Base-by-base conservation (phyloP, 2,113 vertebrate species). In the Hippolais icterina region DNA sequence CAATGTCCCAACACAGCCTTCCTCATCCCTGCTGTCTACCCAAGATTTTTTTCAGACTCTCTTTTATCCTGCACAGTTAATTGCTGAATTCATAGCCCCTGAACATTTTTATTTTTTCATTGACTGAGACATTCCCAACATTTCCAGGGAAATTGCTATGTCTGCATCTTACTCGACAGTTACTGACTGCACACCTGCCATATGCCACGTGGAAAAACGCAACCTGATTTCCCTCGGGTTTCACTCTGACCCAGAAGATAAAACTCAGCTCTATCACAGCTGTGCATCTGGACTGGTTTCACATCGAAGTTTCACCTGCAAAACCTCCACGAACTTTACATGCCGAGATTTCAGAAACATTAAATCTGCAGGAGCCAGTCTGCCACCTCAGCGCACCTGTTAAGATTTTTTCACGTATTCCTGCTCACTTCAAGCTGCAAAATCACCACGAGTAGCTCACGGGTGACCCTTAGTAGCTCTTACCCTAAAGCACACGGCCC, bases 71-170 rank as follows among this genome's bases (percentile, higher is more conserved):
- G 11, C 24, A 29, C 33, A 72, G 8, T 11, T 47, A 42, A 24
- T 59, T 20, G 5, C n/a, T 50, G 16, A 56, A 68, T 19, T 56
- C 23, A n/a, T 6, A 72, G 1, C 3, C 5, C 5, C 4, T 9
- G 1, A 6, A 46, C 22, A 66, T 16, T 76, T 8, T 49, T 2
- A 44, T 15, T 37, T 68, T 71, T 69, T 29, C 19, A n/a, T 3
- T 76, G 16, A 35, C 20, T 83, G 6, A 3, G 5, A 7, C 13
- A 66, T n/a, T 44, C 25, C 31, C 39, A 63, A 10, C 12, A 4
- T 15, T 13, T 41, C 9, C 21, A 33, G 4, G 11, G 35, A 23
- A 50, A 28, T 4, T n/a, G 22, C 15, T 11, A 1, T 0, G 1
- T 2, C 49, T 13, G 2, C 18, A 60, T 6, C 41, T 75, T 8